These are phyloP conservation scores for Forbesichthys papilliferus DNA, from an alignment of 2,113 vertebrate genomes.

Conservation along the genomic window DNA sequence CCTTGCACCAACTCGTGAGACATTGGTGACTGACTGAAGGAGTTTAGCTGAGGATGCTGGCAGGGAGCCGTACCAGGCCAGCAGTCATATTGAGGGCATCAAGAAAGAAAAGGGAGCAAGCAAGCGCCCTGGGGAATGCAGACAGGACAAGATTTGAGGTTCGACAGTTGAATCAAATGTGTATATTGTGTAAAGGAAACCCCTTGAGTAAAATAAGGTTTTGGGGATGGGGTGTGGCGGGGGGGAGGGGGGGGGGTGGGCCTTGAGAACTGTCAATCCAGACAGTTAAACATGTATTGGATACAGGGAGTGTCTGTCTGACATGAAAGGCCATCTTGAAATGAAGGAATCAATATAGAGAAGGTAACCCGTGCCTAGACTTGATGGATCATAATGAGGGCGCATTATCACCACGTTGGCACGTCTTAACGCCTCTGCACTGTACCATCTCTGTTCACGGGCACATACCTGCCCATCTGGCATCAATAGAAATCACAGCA, in stretches of 20 bases:
- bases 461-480: constrained; percentile 30
- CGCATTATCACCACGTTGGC: constrained; percentile 51
- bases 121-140: neutral
- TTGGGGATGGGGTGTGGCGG: neutral
- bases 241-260: no score
- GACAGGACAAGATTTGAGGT: neutral
- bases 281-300: constrained; percentile 48
- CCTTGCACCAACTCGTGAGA: constrained; percentile 67
- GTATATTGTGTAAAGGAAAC: neutral
- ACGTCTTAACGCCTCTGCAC: constrained; percentile 24
- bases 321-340: constrained; percentile 44
- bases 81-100: constrained; percentile 39
- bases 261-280: constrained; percentile 13
- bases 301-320: constrained; percentile 52
- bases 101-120: constrained; percentile 8
- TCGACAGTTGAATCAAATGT: constrained; percentile 11
- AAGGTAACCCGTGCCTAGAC: constrained; percentile 56
- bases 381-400: constrained; percentile 62
- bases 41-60: constrained; percentile 53
- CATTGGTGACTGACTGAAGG: constrained; percentile 54
- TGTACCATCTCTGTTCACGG: neutral
- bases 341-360: constrained; percentile 65
- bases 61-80: constrained; percentile 18
- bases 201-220: neutral
- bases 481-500: constrained; percentile 43